Evolutionary conservation across 2,888 invertebrate genomes (phyloP).

Genomic region (Helobdella robusta): DNA sequence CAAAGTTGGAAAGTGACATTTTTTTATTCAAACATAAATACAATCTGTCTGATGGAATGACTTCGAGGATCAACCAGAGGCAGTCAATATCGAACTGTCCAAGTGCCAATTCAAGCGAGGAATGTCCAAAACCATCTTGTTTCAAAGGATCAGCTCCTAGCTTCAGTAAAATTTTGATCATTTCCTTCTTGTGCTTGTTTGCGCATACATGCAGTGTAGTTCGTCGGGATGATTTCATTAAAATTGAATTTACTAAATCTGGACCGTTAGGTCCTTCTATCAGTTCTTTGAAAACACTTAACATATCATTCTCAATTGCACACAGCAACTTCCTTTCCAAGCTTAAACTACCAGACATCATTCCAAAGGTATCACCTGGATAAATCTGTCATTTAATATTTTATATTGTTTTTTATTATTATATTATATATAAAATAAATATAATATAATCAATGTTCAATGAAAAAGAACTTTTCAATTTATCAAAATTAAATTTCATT

Average conservation of each 20-base stretch:
- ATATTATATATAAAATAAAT: too few relatives aligned
- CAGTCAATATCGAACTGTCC: not conserved
- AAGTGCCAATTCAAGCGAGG: constrained; percentile 7
- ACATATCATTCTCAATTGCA: not conserved
- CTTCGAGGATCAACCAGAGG: not conserved
- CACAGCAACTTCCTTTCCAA: constrained; percentile 13
- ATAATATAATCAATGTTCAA: too few relatives aligned
- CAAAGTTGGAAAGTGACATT: too few relatives aligned
- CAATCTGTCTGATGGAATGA: not conserved
- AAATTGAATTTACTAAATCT: not conserved
- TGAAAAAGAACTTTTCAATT: too few relatives aligned
- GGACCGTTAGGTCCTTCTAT: constrained; percentile 2
- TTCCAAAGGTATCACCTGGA: constrained; percentile 18
- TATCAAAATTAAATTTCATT: too few relatives aligned
- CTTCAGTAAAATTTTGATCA: constrained; percentile 13
- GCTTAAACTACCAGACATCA: not conserved
- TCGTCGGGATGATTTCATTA: not conserved
- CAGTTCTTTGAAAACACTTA: constrained; percentile 1
- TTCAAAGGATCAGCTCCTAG: constrained; percentile 6
- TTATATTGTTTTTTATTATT: too few relatives aligned
- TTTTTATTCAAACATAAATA: too few relatives aligned
- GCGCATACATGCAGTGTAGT: constrained; percentile 15
- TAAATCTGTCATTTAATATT: too few relatives aligned
- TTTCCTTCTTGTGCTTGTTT: not conserved
- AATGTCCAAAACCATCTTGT: constrained; percentile 6